phyloP scores from a whole-genome alignment of 2,888 invertebrate species.

The Acholoe squamosa region DNA sequence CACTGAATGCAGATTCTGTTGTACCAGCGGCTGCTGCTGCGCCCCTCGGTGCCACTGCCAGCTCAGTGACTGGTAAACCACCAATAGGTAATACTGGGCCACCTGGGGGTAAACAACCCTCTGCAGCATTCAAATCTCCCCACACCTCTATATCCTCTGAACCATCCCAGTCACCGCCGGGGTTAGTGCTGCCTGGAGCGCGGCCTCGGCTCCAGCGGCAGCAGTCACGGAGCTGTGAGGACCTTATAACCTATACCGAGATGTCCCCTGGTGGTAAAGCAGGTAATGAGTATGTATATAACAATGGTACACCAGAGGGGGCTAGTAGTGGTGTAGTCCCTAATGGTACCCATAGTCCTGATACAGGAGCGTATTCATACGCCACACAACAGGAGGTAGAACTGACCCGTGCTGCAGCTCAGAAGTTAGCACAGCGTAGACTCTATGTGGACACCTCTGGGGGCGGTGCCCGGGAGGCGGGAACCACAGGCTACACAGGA shows the following conservation, averaged over 20 bases:
- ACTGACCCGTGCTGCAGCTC: constrained; percentile 44
- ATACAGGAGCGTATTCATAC: background rate
- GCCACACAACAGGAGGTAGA: constrained; percentile 17
- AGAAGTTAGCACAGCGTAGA: constrained; percentile 34
- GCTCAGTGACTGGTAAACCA: constrained; percentile 15
- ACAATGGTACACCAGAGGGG: background rate
- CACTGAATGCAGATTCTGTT: background rate
- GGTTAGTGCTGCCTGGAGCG: background rate
- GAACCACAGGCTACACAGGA: background rate
- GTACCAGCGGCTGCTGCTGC: background rate
- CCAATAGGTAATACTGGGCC: background rate
- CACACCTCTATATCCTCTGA: background rate
- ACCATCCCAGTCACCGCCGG: background rate
- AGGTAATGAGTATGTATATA: background rate
- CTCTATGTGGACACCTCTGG: background rate
- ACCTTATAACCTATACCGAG: constrained; percentile 32
- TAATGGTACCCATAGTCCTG: background rate
- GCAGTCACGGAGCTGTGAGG: constrained; percentile 46
- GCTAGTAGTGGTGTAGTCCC: background rate
- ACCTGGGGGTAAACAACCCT: background rate
- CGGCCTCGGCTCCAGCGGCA: background rate
- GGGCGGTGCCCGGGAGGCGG: too few relatives aligned
- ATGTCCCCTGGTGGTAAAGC: background rate
- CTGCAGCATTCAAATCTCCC: background rate
- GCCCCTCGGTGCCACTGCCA: background rate